Conservation (phyloP, 2,888 invertebrate species). For the Eugnorisma glareosa region DNA sequence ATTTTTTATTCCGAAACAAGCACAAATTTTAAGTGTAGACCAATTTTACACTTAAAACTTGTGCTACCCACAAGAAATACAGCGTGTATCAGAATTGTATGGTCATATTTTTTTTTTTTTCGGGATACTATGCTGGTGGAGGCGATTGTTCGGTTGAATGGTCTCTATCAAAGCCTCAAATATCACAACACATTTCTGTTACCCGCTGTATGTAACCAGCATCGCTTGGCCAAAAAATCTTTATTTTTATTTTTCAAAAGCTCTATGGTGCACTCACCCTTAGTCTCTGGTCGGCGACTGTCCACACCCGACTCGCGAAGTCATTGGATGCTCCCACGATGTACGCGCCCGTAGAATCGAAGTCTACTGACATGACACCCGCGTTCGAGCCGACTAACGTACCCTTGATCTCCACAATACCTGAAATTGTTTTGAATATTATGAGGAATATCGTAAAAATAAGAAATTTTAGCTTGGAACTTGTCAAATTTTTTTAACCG, state of each 20-base stretch:
- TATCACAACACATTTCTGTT: background rate
- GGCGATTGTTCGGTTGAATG: background rate
- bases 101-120: background rate
- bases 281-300: constrained; percentile 96
- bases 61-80: background rate
- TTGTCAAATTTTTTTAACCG: background rate
- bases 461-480: background rate
- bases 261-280: constrained; percentile 92
- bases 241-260: background rate
- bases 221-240: background rate
- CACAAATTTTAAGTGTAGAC: no score
- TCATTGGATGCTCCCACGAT: constrained; percentile 98
- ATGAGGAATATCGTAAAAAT: constrained; percentile 17
- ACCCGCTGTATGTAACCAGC: background rate
- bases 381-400: constrained; percentile 98
- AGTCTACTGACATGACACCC: constrained; percentile 98
- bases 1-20: background rate
- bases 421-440: constrained; percentile 78
- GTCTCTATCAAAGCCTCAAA: background rate
- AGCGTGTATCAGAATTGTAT: background rate
- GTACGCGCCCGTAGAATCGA: constrained; percentile 96
- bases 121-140: background rate
- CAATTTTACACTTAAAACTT: no score
- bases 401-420: constrained; percentile 93
- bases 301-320: constrained; percentile 99